These are phyloP conservation scores for Torymus auratus DNA, from an alignment of 2,888 invertebrate genomes.

Conservation along the genomic window DNA sequence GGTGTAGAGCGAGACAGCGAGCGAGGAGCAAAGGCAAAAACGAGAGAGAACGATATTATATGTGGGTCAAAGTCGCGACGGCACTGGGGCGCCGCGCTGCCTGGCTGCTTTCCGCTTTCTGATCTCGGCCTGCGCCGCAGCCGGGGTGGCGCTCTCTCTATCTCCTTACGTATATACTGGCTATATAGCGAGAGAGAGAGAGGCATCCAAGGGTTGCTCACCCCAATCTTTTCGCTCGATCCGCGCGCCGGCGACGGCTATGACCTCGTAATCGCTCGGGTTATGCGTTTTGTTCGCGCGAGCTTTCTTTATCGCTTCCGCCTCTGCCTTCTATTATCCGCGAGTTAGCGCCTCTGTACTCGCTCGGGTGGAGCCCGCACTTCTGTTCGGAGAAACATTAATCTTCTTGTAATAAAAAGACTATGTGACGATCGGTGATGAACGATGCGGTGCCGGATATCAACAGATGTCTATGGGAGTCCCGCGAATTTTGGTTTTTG, in stretches of 20 bases:
- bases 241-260: not conserved
- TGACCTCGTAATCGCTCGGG: constrained; percentile 25
- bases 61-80: constrained; percentile 56
- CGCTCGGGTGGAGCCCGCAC: too few species aligned
- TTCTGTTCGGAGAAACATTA: too few species aligned
- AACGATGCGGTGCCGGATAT: too few species aligned
- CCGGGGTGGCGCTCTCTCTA: too few species aligned
- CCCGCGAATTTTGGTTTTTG: too few species aligned
- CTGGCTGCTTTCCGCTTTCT: constrained; percentile 65
- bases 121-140: constrained; percentile 41
- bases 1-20: constrained; percentile 68
- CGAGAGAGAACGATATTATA: constrained; percentile 62
- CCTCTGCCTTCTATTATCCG: constrained; percentile 11
- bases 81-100: constrained; percentile 71
- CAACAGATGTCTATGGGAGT: too few species aligned
- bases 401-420: too few species aligned
- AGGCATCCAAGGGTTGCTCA: constrained; percentile 40
- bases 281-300: constrained; percentile 14
- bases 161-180: constrained; percentile 8
- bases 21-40: constrained; percentile 71
- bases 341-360: too few species aligned
- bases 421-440: too few species aligned
- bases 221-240: constrained; percentile 42
- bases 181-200: constrained; percentile 15
- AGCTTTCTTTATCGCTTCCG: not conserved